Evolutionary conservation across 1,140 invertebrate genomes (phyloP).

Genomic region (Meloidogyne hapla): DNA sequence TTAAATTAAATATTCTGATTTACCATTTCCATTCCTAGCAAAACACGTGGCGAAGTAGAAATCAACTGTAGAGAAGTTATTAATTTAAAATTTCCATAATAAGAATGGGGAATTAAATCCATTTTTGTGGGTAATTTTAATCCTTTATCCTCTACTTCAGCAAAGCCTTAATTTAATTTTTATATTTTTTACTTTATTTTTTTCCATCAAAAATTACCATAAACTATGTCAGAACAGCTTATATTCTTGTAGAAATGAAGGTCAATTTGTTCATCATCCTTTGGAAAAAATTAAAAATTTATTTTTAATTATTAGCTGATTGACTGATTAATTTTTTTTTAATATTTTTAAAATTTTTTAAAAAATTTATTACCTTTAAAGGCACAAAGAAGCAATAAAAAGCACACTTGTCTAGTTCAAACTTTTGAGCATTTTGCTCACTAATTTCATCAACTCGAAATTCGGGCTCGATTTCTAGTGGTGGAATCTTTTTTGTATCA

Average conservation of each 20-base stretch:
- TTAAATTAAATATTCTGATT: background rate
- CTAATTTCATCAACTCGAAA: slow-evolving; percentile 7
- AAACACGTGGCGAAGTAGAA: slow-evolving; percentile 1
- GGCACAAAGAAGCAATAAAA: slow-evolving; percentile 27
- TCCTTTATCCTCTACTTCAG: background rate
- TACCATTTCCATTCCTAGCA: slow-evolving; percentile 20
- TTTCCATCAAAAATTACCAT: background rate
- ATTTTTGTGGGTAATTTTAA: background rate
- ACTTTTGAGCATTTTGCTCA: slow-evolving; percentile 18
- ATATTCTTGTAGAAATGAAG: slow-evolving; percentile 18
- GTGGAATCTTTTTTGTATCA: background rate
- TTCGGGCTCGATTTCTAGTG: background rate
- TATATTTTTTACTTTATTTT: background rate
- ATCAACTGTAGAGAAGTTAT: slow-evolving; percentile 7
- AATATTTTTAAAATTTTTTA: background rate
- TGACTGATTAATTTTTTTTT: background rate
- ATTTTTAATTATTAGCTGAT: background rate
- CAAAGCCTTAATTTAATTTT: background rate
- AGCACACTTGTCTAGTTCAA: slow-evolving; percentile 11
- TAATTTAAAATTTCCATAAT: slow-evolving; percentile 21
- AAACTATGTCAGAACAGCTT: slow-evolving; percentile 23
- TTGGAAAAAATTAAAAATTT: background rate
- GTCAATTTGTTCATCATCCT: slow-evolving; percentile 9
- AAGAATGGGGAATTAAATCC: slow-evolving; percentile 17
- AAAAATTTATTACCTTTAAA: slow-evolving; percentile 5